These are phyloP conservation scores for Tetranychus truncatus DNA, from an alignment of 2,888 invertebrate genomes.

Conservation along the genomic window DNA sequence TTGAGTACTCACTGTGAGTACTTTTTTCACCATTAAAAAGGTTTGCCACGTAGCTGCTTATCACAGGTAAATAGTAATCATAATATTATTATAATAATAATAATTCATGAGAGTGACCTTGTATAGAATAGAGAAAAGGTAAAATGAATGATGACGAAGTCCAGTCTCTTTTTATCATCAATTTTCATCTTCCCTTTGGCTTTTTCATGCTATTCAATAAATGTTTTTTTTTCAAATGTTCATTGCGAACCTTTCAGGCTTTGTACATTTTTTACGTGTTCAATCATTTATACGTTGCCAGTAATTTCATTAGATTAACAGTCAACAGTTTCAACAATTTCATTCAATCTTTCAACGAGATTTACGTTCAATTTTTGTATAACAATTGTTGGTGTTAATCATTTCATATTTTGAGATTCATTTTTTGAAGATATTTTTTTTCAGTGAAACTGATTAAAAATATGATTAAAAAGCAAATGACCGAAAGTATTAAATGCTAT, in stretches of 20 bases:
- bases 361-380: too few species aligned
- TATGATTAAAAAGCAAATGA: background rate
- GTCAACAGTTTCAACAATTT: too few species aligned
- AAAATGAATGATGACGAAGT: background rate
- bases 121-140: background rate
- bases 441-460: background rate
- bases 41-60: background rate
- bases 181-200: background rate
- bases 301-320: too few species aligned
- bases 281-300: too few species aligned
- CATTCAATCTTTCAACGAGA: too few species aligned
- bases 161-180: background rate
- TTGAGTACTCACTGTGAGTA: background rate
- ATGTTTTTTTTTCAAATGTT: background rate
- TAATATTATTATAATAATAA: background rate
- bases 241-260: background rate
- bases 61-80: background rate
- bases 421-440: background rate
- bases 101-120: constrained; percentile 1
- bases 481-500: background rate
- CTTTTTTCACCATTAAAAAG: background rate
- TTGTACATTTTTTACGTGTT: too few species aligned
- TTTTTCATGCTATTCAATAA: background rate
- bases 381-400: too few species aligned
- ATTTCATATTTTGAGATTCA: too few species aligned